Evolutionary conservation across 2,797 vertebrate species (phyloP), one percentile per base, ranked within the genome.

Genomic region (Manis javanica): DNA sequence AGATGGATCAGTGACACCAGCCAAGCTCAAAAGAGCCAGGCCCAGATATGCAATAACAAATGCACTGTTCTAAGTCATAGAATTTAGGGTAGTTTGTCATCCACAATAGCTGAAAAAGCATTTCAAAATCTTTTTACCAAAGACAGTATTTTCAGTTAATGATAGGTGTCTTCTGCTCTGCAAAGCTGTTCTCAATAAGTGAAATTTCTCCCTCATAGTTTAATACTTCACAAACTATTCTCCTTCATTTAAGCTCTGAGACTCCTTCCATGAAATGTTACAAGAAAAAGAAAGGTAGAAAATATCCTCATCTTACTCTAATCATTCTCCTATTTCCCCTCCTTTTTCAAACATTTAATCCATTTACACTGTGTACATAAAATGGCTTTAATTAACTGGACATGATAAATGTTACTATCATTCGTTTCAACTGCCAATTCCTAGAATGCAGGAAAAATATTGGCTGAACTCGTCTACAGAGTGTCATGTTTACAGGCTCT

Each of bases 381-480:
- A 86, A 51, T 90, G 84, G 7, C 51, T 61, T 84, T 88, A 87
- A 88, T 96, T 96, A 89, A 64, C 34, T 64, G 18, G 14, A 92
- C 71, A 87, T 86, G n/a, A 86, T 74, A 83, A 97, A 78, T 93
- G 90, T 85, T 61, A 77, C 61, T 74, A 51, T 18, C 29, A 29
- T 90, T 96, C 68, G 11, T 93, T 89, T 87, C 7, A 26, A 68
- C n/a, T 94, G 64, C 24, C 34, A 94, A 1, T 90, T 96, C 66
- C 53, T 81, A 93, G 61, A 87, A 75, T 49, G 9, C 16, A 86
- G 26, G 79, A 66, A 94, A 78, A 93, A 71, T 71, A 78, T 34
- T 91, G 74, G 39, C 34, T 92, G 64, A 91, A 87, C 49, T 91
- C 92, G 34, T 39, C n/a, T 66, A 68, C 23, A 57, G 37, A 77